A percentile compares a stretch with the other conserved stretches of the same genome.
These are phyloP conservation scores for Andrena camellia DNA, from an alignment of 2,888 invertebrate genomes.

Conservation along the genomic window DNA sequence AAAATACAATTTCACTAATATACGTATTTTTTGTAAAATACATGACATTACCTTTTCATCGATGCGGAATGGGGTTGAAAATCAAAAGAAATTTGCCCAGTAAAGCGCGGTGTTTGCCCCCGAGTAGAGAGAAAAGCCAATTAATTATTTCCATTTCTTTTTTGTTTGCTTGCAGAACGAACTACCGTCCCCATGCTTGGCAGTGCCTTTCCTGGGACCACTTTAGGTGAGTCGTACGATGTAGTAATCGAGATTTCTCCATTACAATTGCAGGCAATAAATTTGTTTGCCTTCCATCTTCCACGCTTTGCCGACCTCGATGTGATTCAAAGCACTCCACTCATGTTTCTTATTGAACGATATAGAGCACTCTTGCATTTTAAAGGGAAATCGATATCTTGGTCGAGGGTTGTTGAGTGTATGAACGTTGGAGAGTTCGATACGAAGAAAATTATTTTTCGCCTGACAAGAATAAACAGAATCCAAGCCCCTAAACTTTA, in stretches of 20 bases:
- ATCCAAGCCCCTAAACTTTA: neutral
- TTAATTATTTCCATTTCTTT: conserved; percentile 41
- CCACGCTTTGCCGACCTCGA: conserved; percentile 24
- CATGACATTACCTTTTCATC: neutral
- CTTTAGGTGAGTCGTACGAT: conserved; percentile 75
- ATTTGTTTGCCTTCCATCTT: conserved; percentile 56
- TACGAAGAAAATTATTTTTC: conserved; percentile 9
- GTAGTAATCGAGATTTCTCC: conserved; percentile 48
- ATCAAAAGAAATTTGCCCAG: conserved; percentile 10
- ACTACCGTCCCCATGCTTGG: conserved; percentile 76
- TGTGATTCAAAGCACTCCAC: conserved; percentile 42
- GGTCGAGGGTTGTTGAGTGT: neutral
- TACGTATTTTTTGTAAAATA: too few relatives aligned
- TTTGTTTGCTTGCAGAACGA: conserved; percentile 73
- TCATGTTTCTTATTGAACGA: conserved; percentile 57
- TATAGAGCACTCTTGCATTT: conserved; percentile 43
- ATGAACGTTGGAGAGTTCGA: conserved; percentile 11
- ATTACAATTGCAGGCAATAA: conserved; percentile 59
- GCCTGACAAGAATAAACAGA: neutral
- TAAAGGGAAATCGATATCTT: conserved; percentile 53
- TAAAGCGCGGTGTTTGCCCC: conserved; percentile 3
- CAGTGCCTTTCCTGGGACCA: conserved; percentile 70
- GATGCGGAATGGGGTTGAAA: neutral
- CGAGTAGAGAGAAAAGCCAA: neutral
- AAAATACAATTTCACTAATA: too few relatives aligned